These are phyloP conservation scores for Remorina albescens DNA, from an alignment of 2,797 vertebrate species.

Conservation along the genomic window DNA sequence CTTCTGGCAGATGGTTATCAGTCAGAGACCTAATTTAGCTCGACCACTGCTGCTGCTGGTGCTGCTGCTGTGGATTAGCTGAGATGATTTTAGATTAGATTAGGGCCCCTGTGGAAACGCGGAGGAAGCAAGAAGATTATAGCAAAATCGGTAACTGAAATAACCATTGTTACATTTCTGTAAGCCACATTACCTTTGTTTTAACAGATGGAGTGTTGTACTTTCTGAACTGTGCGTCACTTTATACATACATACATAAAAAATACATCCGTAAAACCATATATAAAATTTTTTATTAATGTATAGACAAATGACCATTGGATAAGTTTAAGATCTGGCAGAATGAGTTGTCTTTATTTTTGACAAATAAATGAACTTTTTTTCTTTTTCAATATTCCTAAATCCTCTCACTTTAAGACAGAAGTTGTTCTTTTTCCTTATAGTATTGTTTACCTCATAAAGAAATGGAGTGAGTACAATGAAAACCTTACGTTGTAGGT, in stretches of 20 bases:
- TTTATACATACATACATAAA: too few relatives aligned
- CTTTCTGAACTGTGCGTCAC: conserved; percentile 1
- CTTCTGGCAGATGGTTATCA: conserved; percentile 63
- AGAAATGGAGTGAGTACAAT: neutral
- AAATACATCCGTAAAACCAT: too few relatives aligned
- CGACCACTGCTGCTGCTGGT: conserved; percentile 44
- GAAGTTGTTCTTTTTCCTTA: neutral
- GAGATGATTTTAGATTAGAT: conserved; percentile 76
- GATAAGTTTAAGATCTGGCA: neutral
- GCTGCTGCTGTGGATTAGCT: conserved; percentile 66
- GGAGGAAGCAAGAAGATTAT: conserved; percentile 75
- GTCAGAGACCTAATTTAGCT: conserved; percentile 66
- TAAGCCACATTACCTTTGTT: conserved; percentile 21
- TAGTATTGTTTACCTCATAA: neutral
- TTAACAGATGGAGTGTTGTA: conserved; percentile 7
- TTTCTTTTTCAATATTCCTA: too few relatives aligned
- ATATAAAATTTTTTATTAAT: too few relatives aligned
- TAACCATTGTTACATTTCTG: conserved; percentile 60
- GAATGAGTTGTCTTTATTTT: too few relatives aligned
- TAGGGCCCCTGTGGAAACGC: conserved; percentile 66
- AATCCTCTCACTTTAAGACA: too few relatives aligned
- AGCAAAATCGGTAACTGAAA: conserved; percentile 70
- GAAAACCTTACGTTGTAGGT: neutral
- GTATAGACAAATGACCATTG: neutral
- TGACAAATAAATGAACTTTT: too few relatives aligned